Conservation (phyloP, 2,888 invertebrate species). For the Drosophila testacea region DNA sequence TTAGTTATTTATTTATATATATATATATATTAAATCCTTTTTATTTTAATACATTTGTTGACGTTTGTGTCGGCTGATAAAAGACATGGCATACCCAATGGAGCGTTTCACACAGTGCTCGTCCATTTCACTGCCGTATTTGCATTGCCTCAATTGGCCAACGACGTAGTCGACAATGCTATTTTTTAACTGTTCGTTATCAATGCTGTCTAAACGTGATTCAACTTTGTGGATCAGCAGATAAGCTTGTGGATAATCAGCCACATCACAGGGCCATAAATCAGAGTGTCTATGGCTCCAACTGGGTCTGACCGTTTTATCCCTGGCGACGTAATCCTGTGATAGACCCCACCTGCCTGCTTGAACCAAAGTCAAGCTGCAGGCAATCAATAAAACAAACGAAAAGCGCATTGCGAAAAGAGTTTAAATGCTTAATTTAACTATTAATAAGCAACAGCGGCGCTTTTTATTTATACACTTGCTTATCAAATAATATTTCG, state of each 20-base stretch:
- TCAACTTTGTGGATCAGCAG: slow-evolving; percentile 68
- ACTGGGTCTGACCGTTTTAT: slow-evolving; percentile 19
- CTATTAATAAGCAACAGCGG: not conserved
- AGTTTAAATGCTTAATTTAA: not conserved
- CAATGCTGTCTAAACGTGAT: slow-evolving; percentile 52
- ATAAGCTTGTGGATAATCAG: slow-evolving; percentile 53
- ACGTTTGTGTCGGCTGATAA: slow-evolving; percentile 48
- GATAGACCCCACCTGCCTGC: slow-evolving; percentile 40
- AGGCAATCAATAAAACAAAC: slow-evolving; percentile 29
- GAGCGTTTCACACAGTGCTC: slow-evolving; percentile 63
- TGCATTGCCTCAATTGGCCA: slow-evolving; percentile 48
- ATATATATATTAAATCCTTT: not conserved
- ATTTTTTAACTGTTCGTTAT: slow-evolving; percentile 18
- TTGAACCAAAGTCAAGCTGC: slow-evolving; percentile 35
- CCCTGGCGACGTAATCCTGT: slow-evolving; percentile 19
- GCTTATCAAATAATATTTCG: not conserved
- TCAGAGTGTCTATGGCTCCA: slow-evolving; percentile 47
- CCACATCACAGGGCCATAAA: slow-evolving; percentile 65
- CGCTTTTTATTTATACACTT: slow-evolving; percentile 37
- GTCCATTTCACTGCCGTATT: slow-evolving; percentile 42
- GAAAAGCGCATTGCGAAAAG: slow-evolving; percentile 34
- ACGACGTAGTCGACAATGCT: slow-evolving; percentile 51
- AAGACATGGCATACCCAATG: slow-evolving; percentile 66
- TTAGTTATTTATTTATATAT: slow-evolving; percentile 38
- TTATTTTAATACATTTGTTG: slow-evolving; percentile 12